Evolutionary conservation across 2,888 invertebrate genomes (phyloP), one percentile per base, ranked within the genome.

Genomic region (Drosophila conformis): DNA sequence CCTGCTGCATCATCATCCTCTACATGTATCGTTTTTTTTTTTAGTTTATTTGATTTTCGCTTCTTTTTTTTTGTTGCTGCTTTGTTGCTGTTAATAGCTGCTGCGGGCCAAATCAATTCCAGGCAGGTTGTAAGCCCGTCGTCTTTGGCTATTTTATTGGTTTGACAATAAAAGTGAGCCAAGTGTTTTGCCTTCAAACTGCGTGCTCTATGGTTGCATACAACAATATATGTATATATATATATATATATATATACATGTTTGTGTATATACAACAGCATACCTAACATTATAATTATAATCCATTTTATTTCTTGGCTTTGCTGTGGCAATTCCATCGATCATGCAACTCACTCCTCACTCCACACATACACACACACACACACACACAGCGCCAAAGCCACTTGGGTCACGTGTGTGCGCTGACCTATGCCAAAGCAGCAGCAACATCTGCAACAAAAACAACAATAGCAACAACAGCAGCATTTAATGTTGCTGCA

Each of bases 31-130:
- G 35, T 52, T 66, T 66, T 38, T 18, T 18, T 58, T 68, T 33
- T 60, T 42, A 54, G 13, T n/a, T 33, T 33, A 33, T 15, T 53
- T 53, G 33, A 48, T 25, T 61, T 38, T 33, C 42, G 35, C 36
- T 54, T 6, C 40, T 25, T 57, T 57, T 15, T 36, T 57, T 35
- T 74, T 66, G 78, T 78, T 58, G 80, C 73, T 79, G 76, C 76
- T 80, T 77, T 75, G 89, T 79, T 78, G 82, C 80, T 78, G 89
- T 84, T 82, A 84, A 87, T 84, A 76, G 82, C 58, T 66, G 85
- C 87, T 82, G 87, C 85, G 83, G 85, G 89, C 87, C 82, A 89
- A 87, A 89, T 89, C 87, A 87, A 87, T 87, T 87, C 78, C 89
- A 75, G 65, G 73, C 80, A 61, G 73, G 75, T 82, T 84, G 88